These are phyloP conservation scores for Apogon hyalosoma DNA, from an alignment of 2,797 vertebrate genomes.

Conservation along the genomic window DNA sequence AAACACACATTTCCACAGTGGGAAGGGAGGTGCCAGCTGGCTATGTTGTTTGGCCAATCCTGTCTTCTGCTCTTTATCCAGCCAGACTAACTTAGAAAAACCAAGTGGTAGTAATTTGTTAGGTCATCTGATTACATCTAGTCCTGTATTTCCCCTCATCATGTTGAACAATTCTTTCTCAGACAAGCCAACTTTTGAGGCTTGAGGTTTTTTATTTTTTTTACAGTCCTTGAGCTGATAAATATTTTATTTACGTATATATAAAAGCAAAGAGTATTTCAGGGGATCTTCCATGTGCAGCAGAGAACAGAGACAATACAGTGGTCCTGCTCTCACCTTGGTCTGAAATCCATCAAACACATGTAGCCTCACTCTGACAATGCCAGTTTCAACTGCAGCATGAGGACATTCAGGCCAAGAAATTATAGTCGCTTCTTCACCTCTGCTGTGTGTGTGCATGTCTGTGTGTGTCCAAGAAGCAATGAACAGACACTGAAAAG, in stretches of 20 bases:
- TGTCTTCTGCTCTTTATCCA: conserved; percentile 19
- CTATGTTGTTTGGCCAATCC: conserved; percentile 34
- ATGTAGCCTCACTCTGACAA: conserved; percentile 21
- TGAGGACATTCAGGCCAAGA: conserved; percentile 38
- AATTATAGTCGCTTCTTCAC: conserved; percentile 38
- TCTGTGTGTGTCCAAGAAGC: conserved; percentile 35
- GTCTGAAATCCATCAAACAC: conserved; percentile 50
- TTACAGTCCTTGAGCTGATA: neutral
- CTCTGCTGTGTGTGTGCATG: conserved; percentile 15
- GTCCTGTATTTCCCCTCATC: neutral
- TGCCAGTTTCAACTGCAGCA: conserved; percentile 38
- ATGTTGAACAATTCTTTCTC: neutral
- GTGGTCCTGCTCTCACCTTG: conserved; percentile 2
- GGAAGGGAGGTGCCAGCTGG: conserved; percentile 33
- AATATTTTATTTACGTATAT: conserved; percentile 33
- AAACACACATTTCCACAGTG: conserved; percentile 27
- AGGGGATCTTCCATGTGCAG: conserved; percentile 14
- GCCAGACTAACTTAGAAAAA: conserved; percentile 10
- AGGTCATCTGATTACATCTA: too few relatives aligned
- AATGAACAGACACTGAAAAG: conserved; percentile 46
- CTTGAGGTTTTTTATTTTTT: neutral
- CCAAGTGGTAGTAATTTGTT: too few relatives aligned
- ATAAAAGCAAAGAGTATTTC: conserved; percentile 3
- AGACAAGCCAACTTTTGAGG: neutral
- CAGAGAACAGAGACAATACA: neutral